These are phyloP conservation scores for Drosophila navojoa DNA, from an alignment of 1,140 invertebrate genomes.

Conservation along the genomic window DNA sequence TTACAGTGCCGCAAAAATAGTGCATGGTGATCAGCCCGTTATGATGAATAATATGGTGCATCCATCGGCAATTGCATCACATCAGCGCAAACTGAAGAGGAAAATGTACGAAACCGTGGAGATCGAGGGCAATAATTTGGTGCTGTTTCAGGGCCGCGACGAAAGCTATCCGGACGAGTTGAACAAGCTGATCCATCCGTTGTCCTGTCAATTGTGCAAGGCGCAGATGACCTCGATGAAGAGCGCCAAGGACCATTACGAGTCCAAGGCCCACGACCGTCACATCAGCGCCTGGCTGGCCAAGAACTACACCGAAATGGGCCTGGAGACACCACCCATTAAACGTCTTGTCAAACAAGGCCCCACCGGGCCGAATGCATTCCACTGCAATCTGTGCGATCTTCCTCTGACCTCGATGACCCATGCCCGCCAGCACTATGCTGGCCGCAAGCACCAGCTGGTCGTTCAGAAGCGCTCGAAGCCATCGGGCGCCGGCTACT, in stretches of 20 bases:
- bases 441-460: conserved; percentile 84
- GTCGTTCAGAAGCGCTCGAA: conserved; percentile 51
- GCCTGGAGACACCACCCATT: conserved; percentile 63
- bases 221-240: conserved; percentile 80
- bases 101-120: conserved; percentile 5
- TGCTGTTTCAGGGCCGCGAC: conserved; percentile 63
- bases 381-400: conserved; percentile 84
- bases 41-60: not conserved
- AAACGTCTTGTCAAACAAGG: conserved; percentile 66
- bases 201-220: conserved; percentile 84
- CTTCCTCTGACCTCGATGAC: conserved; percentile 82
- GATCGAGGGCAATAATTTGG: not conserved
- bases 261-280: conserved; percentile 84
- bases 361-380: conserved; percentile 64
- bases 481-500: conserved; percentile 82
- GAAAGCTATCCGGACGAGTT: conserved; percentile 83
- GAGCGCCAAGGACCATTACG: conserved; percentile 84
- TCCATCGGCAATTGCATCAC: not conserved
- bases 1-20: not conserved
- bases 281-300: conserved; percentile 83
- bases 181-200: conserved; percentile 80
- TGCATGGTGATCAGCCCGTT: not conserved
- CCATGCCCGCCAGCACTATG: conserved; percentile 84
- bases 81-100: conserved; percentile 22
- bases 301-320: conserved; percentile 70